Percentiles rank a stretch among this genome's conserved stretches.
Evolutionary conservation across 1,140 invertebrate species (phyloP).

Genomic region (Calephelis virginiensis): DNA sequence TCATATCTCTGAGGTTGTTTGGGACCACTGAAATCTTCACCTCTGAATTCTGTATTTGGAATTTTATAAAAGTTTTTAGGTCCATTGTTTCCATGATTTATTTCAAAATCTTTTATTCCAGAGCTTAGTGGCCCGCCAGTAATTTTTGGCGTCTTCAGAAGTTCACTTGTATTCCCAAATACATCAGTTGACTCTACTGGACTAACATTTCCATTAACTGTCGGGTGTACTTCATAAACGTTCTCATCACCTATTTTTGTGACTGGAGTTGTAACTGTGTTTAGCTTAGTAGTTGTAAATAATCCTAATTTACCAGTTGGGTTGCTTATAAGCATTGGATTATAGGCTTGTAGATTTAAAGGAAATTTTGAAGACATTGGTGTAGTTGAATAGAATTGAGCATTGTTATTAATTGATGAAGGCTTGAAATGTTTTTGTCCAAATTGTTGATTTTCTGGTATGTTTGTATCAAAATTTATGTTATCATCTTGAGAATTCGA

Average conservation of each 20-base stretch:
- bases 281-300: not conserved
- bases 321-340: not conserved
- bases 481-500: not conserved
- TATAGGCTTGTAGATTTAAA: not conserved
- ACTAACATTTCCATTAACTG: not conserved
- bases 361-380: constrained; percentile 15
- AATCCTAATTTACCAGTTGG: not conserved
- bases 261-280: not conserved
- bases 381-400: constrained; percentile 19
- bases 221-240: not conserved
- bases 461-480: not conserved
- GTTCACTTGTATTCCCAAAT: not conserved
- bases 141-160: not conserved
- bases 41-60: constrained; percentile 26
- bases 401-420: not conserved
- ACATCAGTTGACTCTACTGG: not conserved
- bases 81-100: not conserved
- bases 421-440: not conserved
- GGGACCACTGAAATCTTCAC: constrained; percentile 56
- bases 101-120: not conserved
- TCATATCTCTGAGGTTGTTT: constrained; percentile 51
- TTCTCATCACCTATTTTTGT: not conserved
- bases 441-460: not conserved
- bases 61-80: too few species aligned
- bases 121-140: not conserved